Conservation (phyloP, 2,113 vertebrate genomes). For the Cricetomys ansorgei region DNA sequence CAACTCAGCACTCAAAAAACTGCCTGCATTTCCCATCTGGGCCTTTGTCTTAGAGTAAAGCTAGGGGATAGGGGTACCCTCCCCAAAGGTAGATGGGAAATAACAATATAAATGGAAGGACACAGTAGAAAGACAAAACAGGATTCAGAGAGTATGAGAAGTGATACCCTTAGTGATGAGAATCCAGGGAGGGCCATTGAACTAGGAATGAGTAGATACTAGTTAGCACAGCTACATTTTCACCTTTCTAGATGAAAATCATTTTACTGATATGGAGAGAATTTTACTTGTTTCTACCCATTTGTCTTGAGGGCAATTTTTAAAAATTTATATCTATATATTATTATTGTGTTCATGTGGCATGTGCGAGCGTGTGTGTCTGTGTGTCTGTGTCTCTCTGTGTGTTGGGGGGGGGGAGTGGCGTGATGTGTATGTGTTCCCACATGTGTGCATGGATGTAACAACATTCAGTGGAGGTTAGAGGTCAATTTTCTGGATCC, state of each 20-base stretch:
- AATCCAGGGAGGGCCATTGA: not conserved
- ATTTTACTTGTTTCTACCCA: not conserved
- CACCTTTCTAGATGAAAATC: not conserved
- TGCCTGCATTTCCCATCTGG: not conserved
- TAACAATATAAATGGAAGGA: not conserved
- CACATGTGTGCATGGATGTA: not conserved
- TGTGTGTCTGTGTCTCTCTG: no score
- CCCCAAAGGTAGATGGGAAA: not conserved
- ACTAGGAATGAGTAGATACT: not conserved
- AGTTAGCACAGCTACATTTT: not conserved
- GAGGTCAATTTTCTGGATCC: not conserved
- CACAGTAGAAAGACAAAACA: not conserved
- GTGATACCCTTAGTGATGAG: slow-evolving; percentile 11
- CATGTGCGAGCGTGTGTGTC: no score
- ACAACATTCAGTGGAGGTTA: not conserved
- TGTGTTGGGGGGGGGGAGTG: no score
- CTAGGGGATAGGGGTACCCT: not conserved
- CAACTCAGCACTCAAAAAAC: not conserved
- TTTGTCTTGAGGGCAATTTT: not conserved
- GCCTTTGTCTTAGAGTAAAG: not conserved
- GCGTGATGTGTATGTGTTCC: not conserved
- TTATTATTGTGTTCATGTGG: not conserved
- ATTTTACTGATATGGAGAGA: not conserved
- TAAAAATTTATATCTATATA: not conserved
- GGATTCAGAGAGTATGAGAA: not conserved